Evolutionary conservation across 2,888 invertebrate species (phyloP), one percentile per base, ranked within the genome.

Genomic region (Hydrotaea diabolus): DNA sequence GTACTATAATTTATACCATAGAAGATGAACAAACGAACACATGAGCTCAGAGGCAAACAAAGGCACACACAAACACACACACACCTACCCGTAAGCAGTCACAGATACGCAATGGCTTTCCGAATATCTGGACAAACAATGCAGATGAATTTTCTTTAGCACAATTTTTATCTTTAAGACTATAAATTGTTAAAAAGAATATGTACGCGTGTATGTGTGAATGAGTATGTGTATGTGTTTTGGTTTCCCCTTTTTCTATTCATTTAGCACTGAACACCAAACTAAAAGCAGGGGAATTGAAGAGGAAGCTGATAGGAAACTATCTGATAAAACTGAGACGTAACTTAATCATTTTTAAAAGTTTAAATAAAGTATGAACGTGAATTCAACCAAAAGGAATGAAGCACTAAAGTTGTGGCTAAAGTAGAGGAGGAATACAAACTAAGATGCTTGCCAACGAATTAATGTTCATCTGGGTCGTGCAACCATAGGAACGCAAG

Each of bases 131-230:
- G 3, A 17, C 49, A 59, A 15, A 72, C 62, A 72, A 59, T 55
- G 55, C 66, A 66, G 23, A 77, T 77, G 77, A 39, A 66, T 66
- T 76, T 31, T 62, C 26, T 64, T 55, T 71, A 77, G 71, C 31
- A 71, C 77, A 77, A 59, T 49, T 72, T 64, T 79, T 79, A 79
- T 79, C 79, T 73, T 64, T 15, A 64, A 73, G 62, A 49, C 79
- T 53, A 79, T 79, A 79, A 79, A 79, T 79, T 79, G 55, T 55
- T 13, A 64, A 49, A 31, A 53, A 59, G 31, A 73, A 55, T 31
- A 9, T 77, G 9, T 23, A n/a, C 43, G 19, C 43, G 19, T 19
- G 39, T 39, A 39, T 39, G 39, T 17, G 43, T 69, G 46, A n/a
- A n/a, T 39, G 46, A 66, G 21, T 21, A 31, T 17, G 53, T 49